Evolutionary conservation across 2,888 invertebrate genomes (phyloP), one percentile per base, ranked within the genome.

Genomic region (Tetramorium bicarinatum): DNA sequence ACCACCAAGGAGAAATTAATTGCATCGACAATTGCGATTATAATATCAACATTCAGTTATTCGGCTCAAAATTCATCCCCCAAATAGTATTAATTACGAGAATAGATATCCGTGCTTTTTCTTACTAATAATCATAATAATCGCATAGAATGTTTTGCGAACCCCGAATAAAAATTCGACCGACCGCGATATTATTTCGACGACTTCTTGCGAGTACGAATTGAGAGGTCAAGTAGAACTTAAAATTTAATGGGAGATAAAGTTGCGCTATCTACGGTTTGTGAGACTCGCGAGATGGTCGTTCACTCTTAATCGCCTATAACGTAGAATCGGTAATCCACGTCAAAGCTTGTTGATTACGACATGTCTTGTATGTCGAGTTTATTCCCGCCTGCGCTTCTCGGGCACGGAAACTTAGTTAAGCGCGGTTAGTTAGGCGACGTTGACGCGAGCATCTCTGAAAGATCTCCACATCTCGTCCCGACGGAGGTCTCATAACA

Each of bases 381-480:
- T 52, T 76, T 67, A 54, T 67, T 77, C 29, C 44, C 18, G 29
- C 15, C n/a, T 29, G 66, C 2, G 47, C 44, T 44, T 56, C 44
- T 47, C 44, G 34, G 34, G 34, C n/a, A 34, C 49, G 49, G 6
- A 69, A 71, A 72, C 72, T 38, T 47, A 47, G 71, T 79, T 71
- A 47, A 80, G 34, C 18, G n/a, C 79, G 44, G 59, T 72, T 47
- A 71, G 47, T 59, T 79, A 59, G 56, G 25, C 71, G 59, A 71
- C 59, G 56, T 79, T 79, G 21, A 71, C 56, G 11, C 79, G 29
- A 56, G 59, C 34, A 38, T 72, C 71, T 71, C 72, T 80, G 47
- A 80, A 80, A 80, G 47, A 72, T 59, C 56, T 38, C 7, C 67
- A n/a, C 25, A 25, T 52, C 56, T 34, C 41, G 13, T 41, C 54